Percentiles rank a stretch among this genome's conserved stretches.
These are phyloP conservation scores for Alectura lathami DNA, from an alignment of 2,113 vertebrate species.

Conservation along the genomic window DNA sequence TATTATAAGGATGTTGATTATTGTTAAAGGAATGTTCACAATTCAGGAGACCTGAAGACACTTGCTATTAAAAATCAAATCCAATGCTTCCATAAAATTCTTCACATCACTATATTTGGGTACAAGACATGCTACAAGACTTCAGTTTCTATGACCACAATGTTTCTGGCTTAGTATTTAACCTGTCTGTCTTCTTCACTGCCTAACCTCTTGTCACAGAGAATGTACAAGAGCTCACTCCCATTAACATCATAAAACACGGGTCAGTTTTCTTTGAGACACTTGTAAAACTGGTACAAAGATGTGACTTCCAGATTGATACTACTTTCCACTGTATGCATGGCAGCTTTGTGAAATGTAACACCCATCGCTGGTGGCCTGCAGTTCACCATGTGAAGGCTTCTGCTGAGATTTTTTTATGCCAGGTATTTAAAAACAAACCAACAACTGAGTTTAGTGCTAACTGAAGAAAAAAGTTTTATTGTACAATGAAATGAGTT, in stretches of 20 bases:
- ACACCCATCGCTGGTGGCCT: neutral
- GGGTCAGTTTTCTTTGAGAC: neutral
- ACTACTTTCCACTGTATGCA: neutral
- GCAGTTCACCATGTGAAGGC: neutral
- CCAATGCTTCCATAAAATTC: neutral
- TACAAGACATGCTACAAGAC: neutral
- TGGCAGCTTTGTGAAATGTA: neutral
- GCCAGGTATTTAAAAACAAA: neutral
- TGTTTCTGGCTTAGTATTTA: neutral
- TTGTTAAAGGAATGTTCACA: neutral
- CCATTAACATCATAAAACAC: neutral
- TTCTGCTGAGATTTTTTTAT: neutral
- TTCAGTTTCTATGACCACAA: neutral
- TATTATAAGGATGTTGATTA: neutral
- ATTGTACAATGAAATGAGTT: neutral
- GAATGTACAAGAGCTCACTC: neutral
- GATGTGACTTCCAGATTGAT: neutral
- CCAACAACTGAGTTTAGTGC: neutral
- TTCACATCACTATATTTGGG: neutral
- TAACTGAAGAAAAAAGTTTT: neutral
- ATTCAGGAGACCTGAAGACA: neutral
- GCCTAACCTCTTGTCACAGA: neutral
- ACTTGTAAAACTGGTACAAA: neutral
- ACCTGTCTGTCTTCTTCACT: neutral
- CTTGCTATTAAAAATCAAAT: neutral